Evolutionary conservation across 1,140 invertebrate species (phyloP), one percentile per base, ranked within the genome.

Genomic region (Lasaia peninsularis): DNA sequence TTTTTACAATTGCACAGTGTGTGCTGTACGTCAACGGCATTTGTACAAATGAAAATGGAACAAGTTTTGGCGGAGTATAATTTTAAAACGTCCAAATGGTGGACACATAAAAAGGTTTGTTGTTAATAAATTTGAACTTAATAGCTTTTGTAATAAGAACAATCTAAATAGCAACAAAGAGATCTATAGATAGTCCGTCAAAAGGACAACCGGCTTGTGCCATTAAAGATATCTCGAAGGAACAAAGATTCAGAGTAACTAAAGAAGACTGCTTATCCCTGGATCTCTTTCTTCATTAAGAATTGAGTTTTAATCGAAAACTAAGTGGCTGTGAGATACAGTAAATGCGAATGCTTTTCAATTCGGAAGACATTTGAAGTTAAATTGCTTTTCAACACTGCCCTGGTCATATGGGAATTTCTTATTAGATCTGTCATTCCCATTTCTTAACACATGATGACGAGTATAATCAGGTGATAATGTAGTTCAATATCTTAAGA

Each of bases 11-110:
- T 62, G 69, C 66, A 77, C 64, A 66, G 68, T 62, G 49, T 65
- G 65, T 65, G 76, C 68, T 69, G 58, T 50, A 61, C 63, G 71
- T 76, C 75, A 80, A 78, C 67, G 77, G 68, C 69, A 60, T 71
- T 66, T 62, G 52, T 51, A 63, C 79, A 70, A 73, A 80, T 75
- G 62, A 49, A 48, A 78, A 69, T 31, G 65, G 69, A 86, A 84
- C 83, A 81, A 63, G 83, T 86, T 86, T 74, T 71, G 69, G 73
- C 70, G 66, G 71, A 78, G 60, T 82, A 69, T 58, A 58, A 69
- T 69, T 73, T 76, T 69, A 60, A 50, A 69, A 69, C 67, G 70
- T 67, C 63, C 62, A 52, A 62, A 57, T 60, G n/a, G 56, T 58
- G 62, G 53, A 58, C 60, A 60, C 64, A 62, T 58, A 58, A 61